These are phyloP conservation scores for Stichopus horrens DNA, from an alignment of 53 echinoderm and acorn worm genomes.

Conservation along the genomic window DNA sequence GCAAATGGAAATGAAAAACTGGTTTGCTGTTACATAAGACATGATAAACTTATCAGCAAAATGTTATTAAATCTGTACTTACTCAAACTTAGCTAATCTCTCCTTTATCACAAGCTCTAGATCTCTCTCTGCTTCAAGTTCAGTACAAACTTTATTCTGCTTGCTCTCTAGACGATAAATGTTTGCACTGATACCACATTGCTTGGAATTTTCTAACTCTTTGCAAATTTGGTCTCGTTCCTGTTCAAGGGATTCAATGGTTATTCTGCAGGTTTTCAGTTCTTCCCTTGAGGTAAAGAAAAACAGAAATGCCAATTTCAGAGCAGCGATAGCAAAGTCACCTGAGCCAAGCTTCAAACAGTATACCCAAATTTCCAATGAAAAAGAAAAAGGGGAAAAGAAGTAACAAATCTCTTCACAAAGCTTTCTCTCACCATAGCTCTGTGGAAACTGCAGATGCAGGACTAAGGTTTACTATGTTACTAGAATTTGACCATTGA, in stretches of 20 bases:
- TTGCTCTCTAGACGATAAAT: constrained; percentile 80
- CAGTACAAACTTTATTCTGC: constrained; percentile 70
- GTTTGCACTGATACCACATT: constrained; percentile 80
- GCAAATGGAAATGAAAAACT: too few relatives aligned
- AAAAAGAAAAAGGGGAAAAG: too few relatives aligned
- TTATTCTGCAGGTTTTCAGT: constrained; percentile 81
- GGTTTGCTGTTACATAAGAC: too few relatives aligned
- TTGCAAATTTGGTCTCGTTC: constrained; percentile 73
- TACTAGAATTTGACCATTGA: too few relatives aligned
- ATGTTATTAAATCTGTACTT: constrained; percentile 33
- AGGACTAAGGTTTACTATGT: too few relatives aligned
- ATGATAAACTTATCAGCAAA: too few relatives aligned
- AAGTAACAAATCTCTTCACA: too few relatives aligned
- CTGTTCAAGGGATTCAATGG: constrained; percentile 74
- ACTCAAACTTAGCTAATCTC: constrained; percentile 81
- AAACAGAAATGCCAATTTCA: background rate
- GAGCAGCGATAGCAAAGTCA: background rate
- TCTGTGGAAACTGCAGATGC: too few relatives aligned
- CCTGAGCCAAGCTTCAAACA: background rate
- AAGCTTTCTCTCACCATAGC: too few relatives aligned
- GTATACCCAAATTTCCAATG: background rate
- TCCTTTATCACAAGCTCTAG: constrained; percentile 74
- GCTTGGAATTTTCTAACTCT: constrained; percentile 62
- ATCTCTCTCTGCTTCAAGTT: constrained; percentile 72
- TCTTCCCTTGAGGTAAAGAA: constrained; percentile 63